Conservation (phyloP, 2,888 invertebrate species). For the Troides oblongomaculatus region DNA sequence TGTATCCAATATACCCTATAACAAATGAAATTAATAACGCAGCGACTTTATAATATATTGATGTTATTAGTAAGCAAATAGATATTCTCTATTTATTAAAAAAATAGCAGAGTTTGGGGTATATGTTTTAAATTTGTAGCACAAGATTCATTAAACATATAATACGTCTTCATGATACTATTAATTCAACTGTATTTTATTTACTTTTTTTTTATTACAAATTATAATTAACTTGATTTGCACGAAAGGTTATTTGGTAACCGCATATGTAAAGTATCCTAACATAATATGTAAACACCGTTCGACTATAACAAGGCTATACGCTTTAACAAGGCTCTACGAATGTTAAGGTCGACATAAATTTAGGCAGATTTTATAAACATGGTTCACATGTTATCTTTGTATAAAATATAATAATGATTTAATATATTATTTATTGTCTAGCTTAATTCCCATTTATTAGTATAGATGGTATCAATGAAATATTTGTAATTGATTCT, state of each 20-base stretch:
- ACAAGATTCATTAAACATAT: too few species aligned
- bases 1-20: too few species aligned
- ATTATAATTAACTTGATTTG: neutral
- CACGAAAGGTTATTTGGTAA: neutral
- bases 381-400: neutral
- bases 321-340: slow-evolving; percentile 9
- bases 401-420: neutral
- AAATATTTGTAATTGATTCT: neutral
- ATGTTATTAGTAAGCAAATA: too few species aligned
- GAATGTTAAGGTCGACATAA: slow-evolving; percentile 14
- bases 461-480: neutral
- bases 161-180: too few species aligned
- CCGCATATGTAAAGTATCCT: neutral
- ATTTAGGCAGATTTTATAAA: neutral
- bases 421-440: too few species aligned
- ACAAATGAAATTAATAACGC: too few species aligned
- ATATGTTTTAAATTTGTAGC: too few species aligned
- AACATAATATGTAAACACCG: slow-evolving; percentile 14
- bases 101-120: too few species aligned
- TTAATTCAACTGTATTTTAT: neutral
- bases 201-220: neutral
- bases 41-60: too few species aligned
- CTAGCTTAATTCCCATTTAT: neutral
- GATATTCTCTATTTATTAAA: too few species aligned
- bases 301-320: slow-evolving; percentile 11